Percentiles rank a stretch among this genome's conserved stretches.
Evolutionary conservation across 2,888 invertebrate species (phyloP).

Genomic region (Hypomecis atomaria): DNA sequence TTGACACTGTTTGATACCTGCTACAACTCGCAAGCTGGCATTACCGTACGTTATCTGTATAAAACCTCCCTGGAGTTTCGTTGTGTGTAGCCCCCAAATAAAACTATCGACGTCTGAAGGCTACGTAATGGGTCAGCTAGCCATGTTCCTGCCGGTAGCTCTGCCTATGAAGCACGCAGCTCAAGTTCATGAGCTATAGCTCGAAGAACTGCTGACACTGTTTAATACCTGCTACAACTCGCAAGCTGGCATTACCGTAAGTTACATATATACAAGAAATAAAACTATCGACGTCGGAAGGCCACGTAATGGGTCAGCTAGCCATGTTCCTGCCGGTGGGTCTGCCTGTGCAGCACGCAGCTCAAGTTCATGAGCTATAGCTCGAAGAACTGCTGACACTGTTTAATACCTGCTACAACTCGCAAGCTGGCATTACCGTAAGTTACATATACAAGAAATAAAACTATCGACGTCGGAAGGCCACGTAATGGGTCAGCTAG

Average conservation of each 20-base stretch:
- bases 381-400: conserved; percentile 90
- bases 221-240: conserved; percentile 92
- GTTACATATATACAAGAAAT: conserved; percentile 67
- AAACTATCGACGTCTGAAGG: too few relatives aligned
- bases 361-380: conserved; percentile 90
- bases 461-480: too few relatives aligned
- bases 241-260: conserved; percentile 85
- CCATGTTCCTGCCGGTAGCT: conserved; percentile 92
- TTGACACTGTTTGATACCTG: conserved; percentile 91
- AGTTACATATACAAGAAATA: conserved; percentile 82
- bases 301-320: conserved; percentile 85
- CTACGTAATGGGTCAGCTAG: conserved; percentile 86
- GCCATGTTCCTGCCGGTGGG: conserved; percentile 91
- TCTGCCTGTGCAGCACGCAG: conserved; percentile 86
- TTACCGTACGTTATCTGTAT: conserved; percentile 57
- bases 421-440: conserved; percentile 86
- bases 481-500: conserved; percentile 86
- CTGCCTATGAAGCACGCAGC: conserved; percentile 86
- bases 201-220: conserved; percentile 90
- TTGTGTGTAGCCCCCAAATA: too few relatives aligned
- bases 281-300: conserved; percentile 88
- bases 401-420: conserved; percentile 91
- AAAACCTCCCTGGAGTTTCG: too few relatives aligned
- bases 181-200: conserved; percentile 90
- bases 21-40: conserved; percentile 89